Evolutionary conservation across 2,113 vertebrate genomes (phyloP), one percentile per base, ranked within the genome.

Genomic region (Odontophorus gujanensis): DNA sequence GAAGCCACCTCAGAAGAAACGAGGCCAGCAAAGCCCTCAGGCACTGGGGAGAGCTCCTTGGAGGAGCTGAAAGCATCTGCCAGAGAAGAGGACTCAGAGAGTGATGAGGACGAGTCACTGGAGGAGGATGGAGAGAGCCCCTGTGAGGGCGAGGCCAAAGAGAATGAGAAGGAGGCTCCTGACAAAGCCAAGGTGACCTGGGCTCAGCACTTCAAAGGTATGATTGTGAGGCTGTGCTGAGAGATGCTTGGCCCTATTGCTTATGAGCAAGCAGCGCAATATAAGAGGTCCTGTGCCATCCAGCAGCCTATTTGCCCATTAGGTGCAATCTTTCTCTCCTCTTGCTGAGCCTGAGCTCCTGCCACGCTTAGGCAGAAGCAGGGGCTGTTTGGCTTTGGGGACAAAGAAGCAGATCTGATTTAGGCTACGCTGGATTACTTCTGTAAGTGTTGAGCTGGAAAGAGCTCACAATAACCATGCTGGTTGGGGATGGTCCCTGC

Each of bases 121-220:
- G 75, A 96, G 16, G 51, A 81, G 32, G 94, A 96, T 62, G 93
- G 94, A 0, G 24, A 94, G 42, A 95, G 30, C 63, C 45, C 50
- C 13, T 84, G 55, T 0, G 25, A 84, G 82, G 53, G 47, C 0
- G 11, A 91, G 13, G 45, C 67, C 66, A 91, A 87, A 62, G 90
- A 94, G 47, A 32, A 84, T 5, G 36, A 85, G 50, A 97, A 91
- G n/a, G 71, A 32, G 25, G 25, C 71, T 79, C 32, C 86, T 2
- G 20, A 96, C 74, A 93, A 93, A 81, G 48, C 28, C 43, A 90
- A 90, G 30, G 68, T 55, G 7, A 57, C 16, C 1, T 71, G 2
- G 57, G 5, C 58, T 26, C 95, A 92, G 67, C 95, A 68, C 9
- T 91, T 97, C 83, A 96, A 91, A 97, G 97, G 98, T 98, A 97